These are phyloP conservation scores for Tenualosa ilisha DNA, from an alignment of 2,797 vertebrate species.

Conservation along the genomic window DNA sequence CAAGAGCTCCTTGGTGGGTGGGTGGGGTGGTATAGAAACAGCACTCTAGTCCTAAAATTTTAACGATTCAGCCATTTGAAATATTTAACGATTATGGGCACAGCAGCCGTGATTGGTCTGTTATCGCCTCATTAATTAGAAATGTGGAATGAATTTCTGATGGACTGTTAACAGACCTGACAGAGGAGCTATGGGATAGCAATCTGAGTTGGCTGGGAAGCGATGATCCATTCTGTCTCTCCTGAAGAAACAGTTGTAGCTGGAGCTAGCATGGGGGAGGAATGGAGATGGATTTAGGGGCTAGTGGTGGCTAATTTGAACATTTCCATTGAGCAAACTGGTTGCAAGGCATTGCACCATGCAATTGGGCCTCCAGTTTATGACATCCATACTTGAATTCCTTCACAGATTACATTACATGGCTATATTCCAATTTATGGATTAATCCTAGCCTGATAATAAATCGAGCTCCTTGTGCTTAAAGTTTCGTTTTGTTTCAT, in stretches of 20 bases:
- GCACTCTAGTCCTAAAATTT: not conserved
- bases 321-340: not conserved
- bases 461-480: too few relatives aligned
- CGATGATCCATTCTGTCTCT: conserved; percentile 42
- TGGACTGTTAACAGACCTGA: not conserved
- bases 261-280: conserved; percentile 31
- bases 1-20: not conserved
- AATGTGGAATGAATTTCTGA: not conserved
- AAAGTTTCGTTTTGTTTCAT: too few relatives aligned
- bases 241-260: conserved; percentile 27
- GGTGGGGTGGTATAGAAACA: not conserved
- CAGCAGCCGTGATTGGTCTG: not conserved
- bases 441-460: too few relatives aligned
- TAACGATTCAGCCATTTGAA: too few relatives aligned
- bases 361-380: not conserved
- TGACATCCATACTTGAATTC: not conserved
- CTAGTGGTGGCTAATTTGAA: conserved; percentile 24
- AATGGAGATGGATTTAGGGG: conserved; percentile 37
- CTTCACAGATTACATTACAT: too few relatives aligned
- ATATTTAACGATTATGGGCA: not conserved
- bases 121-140: not conserved
- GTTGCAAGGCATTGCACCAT: not conserved
- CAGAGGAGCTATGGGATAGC: not conserved
- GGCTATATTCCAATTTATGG: too few relatives aligned
- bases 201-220: not conserved